phyloP scores from a whole-genome alignment of 35 echinoderm and acorn worm genomes.

The Lytechinus pictus region DNA sequence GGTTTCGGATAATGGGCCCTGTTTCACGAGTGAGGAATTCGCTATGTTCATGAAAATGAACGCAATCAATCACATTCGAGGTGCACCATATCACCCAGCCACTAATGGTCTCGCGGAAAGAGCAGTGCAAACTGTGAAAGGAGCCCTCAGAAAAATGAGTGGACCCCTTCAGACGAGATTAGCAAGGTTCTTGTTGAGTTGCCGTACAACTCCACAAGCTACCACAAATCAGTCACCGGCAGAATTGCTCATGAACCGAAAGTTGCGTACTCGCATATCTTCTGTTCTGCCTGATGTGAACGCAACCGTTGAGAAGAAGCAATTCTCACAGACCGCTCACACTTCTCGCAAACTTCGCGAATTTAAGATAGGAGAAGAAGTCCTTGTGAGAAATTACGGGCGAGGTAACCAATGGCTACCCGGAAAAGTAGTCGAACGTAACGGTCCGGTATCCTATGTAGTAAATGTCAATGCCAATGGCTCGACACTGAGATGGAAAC shows the following conservation, averaged over 20 bases:
- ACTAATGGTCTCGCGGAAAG: constrained; percentile 61
- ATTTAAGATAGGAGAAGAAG: too few relatives aligned
- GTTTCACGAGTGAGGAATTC: constrained; percentile 75
- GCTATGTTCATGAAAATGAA: constrained; percentile 50
- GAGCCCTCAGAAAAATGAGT: constrained; percentile 24
- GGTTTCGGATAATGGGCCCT: constrained; percentile 75
- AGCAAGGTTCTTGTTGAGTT: constrained; percentile 46
- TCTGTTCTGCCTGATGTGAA: constrained; percentile 49
- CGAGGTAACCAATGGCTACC: too few relatives aligned
- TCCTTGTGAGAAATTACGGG: too few relatives aligned
- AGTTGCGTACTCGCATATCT: too few relatives aligned
- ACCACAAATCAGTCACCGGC: constrained; percentile 62
- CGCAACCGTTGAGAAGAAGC: neutral
- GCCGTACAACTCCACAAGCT: constrained; percentile 60
- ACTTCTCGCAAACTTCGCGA: neutral
- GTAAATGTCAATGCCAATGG: too few relatives aligned
- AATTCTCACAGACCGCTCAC: neutral
- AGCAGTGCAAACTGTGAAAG: constrained; percentile 61
- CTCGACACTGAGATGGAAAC: too few relatives aligned
- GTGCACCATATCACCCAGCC: constrained; percentile 62
- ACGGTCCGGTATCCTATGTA: too few relatives aligned
- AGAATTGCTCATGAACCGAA: constrained; percentile 57
- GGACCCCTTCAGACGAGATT: constrained; percentile 47
- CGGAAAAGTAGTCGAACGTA: too few relatives aligned
- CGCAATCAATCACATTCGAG: constrained; percentile 68